A percentile compares a stretch with the other conserved stretches of the same genome.
phyloP scores from a whole-genome alignment of 37 sponge, comb jelly and placozoan genomes.

The Corticium candelabrum region DNA sequence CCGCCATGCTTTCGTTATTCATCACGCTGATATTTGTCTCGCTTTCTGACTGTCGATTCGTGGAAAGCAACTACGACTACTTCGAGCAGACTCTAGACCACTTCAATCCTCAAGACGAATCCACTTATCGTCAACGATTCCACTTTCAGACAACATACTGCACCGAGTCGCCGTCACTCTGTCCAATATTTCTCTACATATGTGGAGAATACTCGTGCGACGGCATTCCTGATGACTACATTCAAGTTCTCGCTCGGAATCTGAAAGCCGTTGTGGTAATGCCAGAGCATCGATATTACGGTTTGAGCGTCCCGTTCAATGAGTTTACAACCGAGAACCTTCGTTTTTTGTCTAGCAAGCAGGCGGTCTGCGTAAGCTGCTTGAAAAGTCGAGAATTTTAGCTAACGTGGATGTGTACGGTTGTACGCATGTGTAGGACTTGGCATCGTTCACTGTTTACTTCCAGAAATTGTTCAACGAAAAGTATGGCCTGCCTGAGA shows the following conservation, averaged over 20 bases:
- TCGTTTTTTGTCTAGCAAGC: background rate
- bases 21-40: no score
- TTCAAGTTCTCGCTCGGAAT: background rate
- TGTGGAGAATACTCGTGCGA: background rate
- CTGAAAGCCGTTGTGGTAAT: background rate
- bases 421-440: background rate
- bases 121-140: background rate
- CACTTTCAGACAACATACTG: background rate
- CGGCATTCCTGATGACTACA: background rate
- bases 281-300: background rate
- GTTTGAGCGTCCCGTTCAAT: background rate
- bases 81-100: background rate
- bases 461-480: background rate
- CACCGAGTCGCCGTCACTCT: background rate
- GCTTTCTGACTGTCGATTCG: no score
- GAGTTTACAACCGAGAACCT: background rate
- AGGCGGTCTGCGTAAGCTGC: background rate
- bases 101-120: background rate
- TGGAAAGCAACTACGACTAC: background rate
- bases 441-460: background rate
- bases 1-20: no score
- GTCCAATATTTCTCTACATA: conserved; percentile 3
- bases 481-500: background rate
- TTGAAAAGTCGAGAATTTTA: background rate
- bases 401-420: background rate